These are phyloP conservation scores for Fistularia commersonii DNA, from an alignment of 2,797 vertebrate genomes.

Conservation along the genomic window DNA sequence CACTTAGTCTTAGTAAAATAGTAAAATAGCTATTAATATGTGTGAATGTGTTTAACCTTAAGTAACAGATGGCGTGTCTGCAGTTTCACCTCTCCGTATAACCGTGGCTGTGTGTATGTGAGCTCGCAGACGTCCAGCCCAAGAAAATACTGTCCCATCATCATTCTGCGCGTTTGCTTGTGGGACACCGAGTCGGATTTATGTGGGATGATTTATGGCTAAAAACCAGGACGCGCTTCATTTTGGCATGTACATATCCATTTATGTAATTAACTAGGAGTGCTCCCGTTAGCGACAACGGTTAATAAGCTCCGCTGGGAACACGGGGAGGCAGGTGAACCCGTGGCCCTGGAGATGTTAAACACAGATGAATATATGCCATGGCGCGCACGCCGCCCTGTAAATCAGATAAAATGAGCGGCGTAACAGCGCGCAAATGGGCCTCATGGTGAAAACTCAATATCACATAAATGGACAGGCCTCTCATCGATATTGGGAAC, in stretches of 20 bases:
- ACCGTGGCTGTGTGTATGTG: background rate
- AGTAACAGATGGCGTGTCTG: no score
- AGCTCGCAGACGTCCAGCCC: slow-evolving; percentile 23
- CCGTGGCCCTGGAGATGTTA: slow-evolving; percentile 71
- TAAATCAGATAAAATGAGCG: slow-evolving; percentile 72
- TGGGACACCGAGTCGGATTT: slow-evolving; percentile 60
- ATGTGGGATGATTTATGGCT: slow-evolving; percentile 66
- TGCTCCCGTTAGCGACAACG: slow-evolving; percentile 61
- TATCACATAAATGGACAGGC: slow-evolving; percentile 67
- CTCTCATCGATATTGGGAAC: slow-evolving; percentile 72
- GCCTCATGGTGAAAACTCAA: slow-evolving; percentile 60
- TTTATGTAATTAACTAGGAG: slow-evolving; percentile 74
- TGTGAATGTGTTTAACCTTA: no score
- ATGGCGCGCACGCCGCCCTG: slow-evolving; percentile 48
- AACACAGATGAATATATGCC: slow-evolving; percentile 76
- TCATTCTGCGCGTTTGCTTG: no score
- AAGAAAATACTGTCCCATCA: no score
- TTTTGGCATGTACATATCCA: slow-evolving; percentile 65
- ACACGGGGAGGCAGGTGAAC: slow-evolving; percentile 62
- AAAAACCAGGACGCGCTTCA: slow-evolving; percentile 65
- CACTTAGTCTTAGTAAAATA: no score
- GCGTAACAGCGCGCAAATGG: slow-evolving; percentile 62
- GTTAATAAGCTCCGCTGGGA: slow-evolving; percentile 71
- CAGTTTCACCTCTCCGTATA: no score
- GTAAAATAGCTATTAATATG: no score